phyloP scores from a whole-genome alignment of 2,888 invertebrate genomes.

The Cephus sareptanus region DNA sequence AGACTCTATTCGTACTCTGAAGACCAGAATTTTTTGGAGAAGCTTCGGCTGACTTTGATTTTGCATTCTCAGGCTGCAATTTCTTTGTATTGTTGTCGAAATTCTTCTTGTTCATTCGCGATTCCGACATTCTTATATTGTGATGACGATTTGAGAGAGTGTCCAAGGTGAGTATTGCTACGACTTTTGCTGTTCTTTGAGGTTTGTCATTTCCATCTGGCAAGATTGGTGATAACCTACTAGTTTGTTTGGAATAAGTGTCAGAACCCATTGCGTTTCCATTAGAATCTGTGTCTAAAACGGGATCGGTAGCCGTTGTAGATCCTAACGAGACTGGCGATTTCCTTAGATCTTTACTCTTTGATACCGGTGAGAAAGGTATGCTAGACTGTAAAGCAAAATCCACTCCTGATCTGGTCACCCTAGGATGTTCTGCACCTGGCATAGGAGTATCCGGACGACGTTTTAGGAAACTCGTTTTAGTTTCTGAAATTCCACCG shows the following conservation, averaged over 20 bases:
- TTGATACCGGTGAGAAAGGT: slow-evolving; percentile 7
- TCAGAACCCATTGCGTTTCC: slow-evolving; percentile 36
- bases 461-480: slow-evolving; percentile 26
- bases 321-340: not conserved
- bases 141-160: slow-evolving; percentile 38
- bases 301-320: not conserved
- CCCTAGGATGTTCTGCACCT: slow-evolving; percentile 14
- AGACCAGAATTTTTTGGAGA: not conserved
- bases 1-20: not conserved
- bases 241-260: slow-evolving; percentile 15
- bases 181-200: slow-evolving; percentile 60
- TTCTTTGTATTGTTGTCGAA: slow-evolving; percentile 9
- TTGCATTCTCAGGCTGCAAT: not conserved
- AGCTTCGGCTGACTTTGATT: not conserved
- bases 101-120: slow-evolving; percentile 13
- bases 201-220: slow-evolving; percentile 46
- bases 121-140: not conserved
- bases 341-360: slow-evolving; percentile 1
- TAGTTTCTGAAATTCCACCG: not conserved
- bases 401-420: slow-evolving; percentile 30
- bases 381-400: slow-evolving; percentile 9
- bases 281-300: slow-evolving; percentile 38
- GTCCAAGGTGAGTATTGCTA: slow-evolving; percentile 57
- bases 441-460: slow-evolving; percentile 57
- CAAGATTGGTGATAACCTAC: slow-evolving; percentile 4